These are phyloP conservation scores for Glossophaga mutica DNA, from an alignment of 2,797 vertebrate species.

Conservation along the genomic window DNA sequence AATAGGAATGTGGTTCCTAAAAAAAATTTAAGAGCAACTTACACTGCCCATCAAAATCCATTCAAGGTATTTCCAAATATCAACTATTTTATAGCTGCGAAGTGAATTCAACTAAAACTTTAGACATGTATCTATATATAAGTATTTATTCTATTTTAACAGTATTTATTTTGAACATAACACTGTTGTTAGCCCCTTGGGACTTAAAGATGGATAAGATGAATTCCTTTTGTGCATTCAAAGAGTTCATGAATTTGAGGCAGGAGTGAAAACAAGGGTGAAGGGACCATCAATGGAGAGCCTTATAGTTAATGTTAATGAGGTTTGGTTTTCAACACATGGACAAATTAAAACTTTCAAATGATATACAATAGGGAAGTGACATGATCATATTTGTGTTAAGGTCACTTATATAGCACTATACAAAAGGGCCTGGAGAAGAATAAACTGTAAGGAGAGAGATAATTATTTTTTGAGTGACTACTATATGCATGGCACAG, in stretches of 20 bases:
- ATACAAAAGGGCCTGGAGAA: not conserved
- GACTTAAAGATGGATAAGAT: not conserved
- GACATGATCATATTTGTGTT: constrained; percentile 22
- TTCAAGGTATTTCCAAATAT: constrained; percentile 5
- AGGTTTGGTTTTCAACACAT: not conserved
- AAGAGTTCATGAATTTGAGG: not conserved
- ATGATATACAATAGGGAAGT: not conserved
- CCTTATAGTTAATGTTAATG: constrained; percentile 3
- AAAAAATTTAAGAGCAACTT: constrained; percentile 24
- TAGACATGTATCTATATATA: not conserved
- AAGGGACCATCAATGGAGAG: not conserved
- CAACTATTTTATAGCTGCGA: not conserved
- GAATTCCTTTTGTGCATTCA: not conserved
- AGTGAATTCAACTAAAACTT: not conserved
- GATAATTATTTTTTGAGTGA: not conserved
- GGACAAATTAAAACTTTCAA: not conserved
- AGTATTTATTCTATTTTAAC: constrained; percentile 5
- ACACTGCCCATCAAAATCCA: constrained; percentile 18
- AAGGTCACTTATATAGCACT: not conserved
- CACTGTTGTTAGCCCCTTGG: not conserved
- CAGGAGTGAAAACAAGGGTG: not conserved
- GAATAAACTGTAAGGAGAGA: constrained; percentile 18
- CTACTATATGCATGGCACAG: not conserved
- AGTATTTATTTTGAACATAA: not conserved
- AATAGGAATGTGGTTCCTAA: not conserved